Base-by-base conservation (phyloP, 92 coral and sea anemone genomes). In the Nematostella vectensis region DNA sequence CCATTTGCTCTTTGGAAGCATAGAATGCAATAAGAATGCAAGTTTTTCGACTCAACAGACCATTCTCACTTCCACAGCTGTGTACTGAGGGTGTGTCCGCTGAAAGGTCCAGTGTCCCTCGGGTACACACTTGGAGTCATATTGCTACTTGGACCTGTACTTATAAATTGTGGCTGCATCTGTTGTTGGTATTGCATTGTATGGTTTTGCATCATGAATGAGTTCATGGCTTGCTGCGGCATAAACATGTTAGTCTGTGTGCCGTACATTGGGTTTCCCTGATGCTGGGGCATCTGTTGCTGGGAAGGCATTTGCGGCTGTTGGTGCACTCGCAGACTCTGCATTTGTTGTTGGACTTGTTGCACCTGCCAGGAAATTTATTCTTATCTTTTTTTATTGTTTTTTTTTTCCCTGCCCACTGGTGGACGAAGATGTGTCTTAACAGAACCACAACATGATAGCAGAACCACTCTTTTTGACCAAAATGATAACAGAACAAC, bases 281-380 rank as follows among this genome's bases (percentile, higher is more conserved):
- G 96, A 17, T 62, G 76, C 50, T 51, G 52, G 30, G 66, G 73
- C 47, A 61, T 59, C 40, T 77, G 83, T 58, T 77, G 91, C 21
- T 72, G 71, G 38, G 39, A 52, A 17, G 78, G 74, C 25, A 70
- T 61, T 3, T 64, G 67, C n/a, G 69, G 71, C 11, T 42, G 53
- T 55, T 55, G 70, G 23, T 68, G 69, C 30, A 91, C 57, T 17
- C 81, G 79, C 52, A 91, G 64, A 13, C 81, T 81, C 28, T 88
- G 93, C 85, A 91, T 73, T 68, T 91, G 98, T 29, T 86, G 91
- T 43, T 91, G 98, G 26, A 85, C 63, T 48, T 89, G 97, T 29
- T 78, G 76, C 40, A 88, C 77, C 88, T 88, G 67, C 4, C 22
- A 30, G n/a, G n/a, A n/a, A n/a, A n/a, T n/a, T n/a, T n/a, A 36